Conservation (phyloP, 2,888 invertebrate species). For the Eurytoma adleriae region DNA sequence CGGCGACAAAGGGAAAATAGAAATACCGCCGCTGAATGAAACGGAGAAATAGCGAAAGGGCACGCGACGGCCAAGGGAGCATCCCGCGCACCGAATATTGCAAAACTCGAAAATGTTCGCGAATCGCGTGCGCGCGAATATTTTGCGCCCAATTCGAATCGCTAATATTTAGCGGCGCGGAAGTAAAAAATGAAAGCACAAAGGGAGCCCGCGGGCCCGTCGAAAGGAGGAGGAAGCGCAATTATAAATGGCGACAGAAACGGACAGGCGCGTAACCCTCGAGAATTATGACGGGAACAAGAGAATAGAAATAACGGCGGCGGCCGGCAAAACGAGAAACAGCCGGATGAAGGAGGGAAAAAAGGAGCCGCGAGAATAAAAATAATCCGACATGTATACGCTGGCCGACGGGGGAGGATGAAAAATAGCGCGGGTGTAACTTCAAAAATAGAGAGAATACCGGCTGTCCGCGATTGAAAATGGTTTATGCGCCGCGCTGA, state of each 20-base stretch:
- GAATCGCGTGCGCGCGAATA: neutral
- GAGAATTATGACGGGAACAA: conserved; percentile 62
- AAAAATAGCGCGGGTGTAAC: conserved; percentile 2
- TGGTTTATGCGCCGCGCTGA: conserved; percentile 27
- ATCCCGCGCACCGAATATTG: too few relatives aligned
- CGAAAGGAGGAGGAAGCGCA: conserved; percentile 44
- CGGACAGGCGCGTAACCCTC: conserved; percentile 53
- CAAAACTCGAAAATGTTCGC: too few relatives aligned
- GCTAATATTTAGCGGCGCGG: neutral
- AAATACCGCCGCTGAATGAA: conserved; percentile 1
- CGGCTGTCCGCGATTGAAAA: conserved; percentile 13
- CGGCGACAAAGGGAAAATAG: conserved; percentile 41
- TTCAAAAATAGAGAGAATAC: conserved; percentile 19
- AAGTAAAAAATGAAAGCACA: conserved; percentile 33
- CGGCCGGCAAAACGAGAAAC: neutral
- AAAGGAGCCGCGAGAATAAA: conserved; percentile 8
- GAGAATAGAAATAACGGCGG: conserved; percentile 62
- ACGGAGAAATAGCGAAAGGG: conserved; percentile 12
- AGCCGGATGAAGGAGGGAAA: conserved; percentile 8
- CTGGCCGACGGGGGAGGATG: neutral
- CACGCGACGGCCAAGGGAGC: neutral
- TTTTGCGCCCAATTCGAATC: neutral
- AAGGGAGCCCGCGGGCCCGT: conserved; percentile 32
- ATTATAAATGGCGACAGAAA: conserved; percentile 41
- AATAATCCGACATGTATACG: neutral